phyloP scores from a whole-genome alignment of 2,113 vertebrate species.

The Myotis yumanensis region DNA sequence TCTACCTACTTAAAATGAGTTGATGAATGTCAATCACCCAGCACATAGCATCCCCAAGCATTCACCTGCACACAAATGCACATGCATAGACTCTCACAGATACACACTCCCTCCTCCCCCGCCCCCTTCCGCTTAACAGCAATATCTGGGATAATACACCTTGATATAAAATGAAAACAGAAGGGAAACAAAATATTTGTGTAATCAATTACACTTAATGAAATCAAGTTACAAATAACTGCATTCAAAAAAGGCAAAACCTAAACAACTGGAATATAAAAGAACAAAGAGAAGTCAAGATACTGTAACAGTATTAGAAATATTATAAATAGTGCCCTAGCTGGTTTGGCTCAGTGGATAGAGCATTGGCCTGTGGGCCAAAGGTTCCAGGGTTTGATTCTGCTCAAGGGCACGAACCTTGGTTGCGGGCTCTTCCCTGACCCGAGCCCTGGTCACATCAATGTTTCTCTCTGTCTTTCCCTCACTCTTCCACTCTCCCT shows the following conservation, averaged over 20 bases:
- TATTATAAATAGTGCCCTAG: background rate
- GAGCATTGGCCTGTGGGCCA: too few relatives aligned
- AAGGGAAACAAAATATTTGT: background rate
- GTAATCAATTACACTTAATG: conserved; percentile 5
- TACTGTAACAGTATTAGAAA: background rate
- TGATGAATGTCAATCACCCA: background rate
- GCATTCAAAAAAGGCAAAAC: conserved; percentile 40
- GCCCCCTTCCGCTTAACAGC: background rate
- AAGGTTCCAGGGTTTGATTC: too few relatives aligned
- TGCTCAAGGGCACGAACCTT: too few relatives aligned
- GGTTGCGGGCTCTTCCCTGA: too few relatives aligned
- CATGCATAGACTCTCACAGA: background rate
- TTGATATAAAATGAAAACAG: conserved; percentile 23
- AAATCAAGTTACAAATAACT: conserved; percentile 43
- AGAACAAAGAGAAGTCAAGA: conserved; percentile 12
- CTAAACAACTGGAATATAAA: conserved; percentile 40
- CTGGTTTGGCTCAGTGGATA: background rate
- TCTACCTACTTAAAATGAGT: conserved; percentile 12
- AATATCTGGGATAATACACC: background rate
- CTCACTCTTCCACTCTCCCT: too few relatives aligned
- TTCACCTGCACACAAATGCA: background rate
- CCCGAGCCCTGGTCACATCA: too few relatives aligned
- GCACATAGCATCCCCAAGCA: background rate
- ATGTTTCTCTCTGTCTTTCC: too few relatives aligned
- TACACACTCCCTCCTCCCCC: background rate